Base-by-base conservation (phyloP, 2,797 vertebrate species). In the Huso huso region DNA sequence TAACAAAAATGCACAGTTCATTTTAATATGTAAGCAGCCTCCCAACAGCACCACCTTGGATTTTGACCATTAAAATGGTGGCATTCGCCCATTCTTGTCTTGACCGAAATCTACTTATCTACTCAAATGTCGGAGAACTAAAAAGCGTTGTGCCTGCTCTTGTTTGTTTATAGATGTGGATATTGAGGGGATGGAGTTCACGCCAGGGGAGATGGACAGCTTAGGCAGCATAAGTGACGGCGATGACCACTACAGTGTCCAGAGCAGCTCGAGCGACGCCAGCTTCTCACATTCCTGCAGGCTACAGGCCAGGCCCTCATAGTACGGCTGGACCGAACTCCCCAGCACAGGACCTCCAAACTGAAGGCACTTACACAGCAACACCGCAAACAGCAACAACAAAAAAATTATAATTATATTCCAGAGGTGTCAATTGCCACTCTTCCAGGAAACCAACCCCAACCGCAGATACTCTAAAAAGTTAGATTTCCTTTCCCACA, bases 171-270 rank as follows among this genome's bases (percentile, higher is more conserved):
- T 37, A 95, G 96, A 98, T 71, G 95, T 99, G 83, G 95, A 98
- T 82, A 94, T 99, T 62, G 96, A 99, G 89, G 92, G 95, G 68
- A 90, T 93, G 89, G 95, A 95, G 84, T 96, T 96, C 74, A 91
- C 91, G 49, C 90, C 95, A 0, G 92, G 83, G 0, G 96, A 97
- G 85, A 91, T 86, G 75, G 96, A 99, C 92, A 99, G 95, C 76
- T 73, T 91, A 74, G 93, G 92, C 82, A 94, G 95, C 78, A 86
- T 89, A 82, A 94, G 92, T 49, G 93, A 94, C 55, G 84, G 72
- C 9, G 90, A 91, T 58, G 91, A 94, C 91, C 94, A 93, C 89
- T 96, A 94, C 90, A 93, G 93, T 87, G 93, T 96, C 87, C 94
- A 92, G 85, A 92, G 94, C 83, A 77, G 83, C 86, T 93, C 92